Percentiles rank a stretch among this genome's conserved stretches.
These are phyloP conservation scores for Australoheros facetus DNA, from an alignment of 2,797 vertebrate genomes.

Conservation along the genomic window DNA sequence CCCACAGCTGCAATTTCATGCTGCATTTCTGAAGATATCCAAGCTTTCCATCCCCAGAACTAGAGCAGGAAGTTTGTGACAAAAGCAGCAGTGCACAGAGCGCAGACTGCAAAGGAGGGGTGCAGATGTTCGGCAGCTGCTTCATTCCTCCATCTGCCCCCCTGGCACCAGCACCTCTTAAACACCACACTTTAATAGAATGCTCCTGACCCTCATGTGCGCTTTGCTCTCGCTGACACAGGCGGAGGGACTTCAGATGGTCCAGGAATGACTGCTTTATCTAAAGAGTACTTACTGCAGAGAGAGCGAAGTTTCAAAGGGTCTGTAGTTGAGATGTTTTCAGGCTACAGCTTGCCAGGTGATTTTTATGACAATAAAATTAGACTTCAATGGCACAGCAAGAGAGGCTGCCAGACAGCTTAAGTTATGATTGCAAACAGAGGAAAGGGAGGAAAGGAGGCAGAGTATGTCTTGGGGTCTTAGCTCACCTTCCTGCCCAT, in stretches of 20 bases:
- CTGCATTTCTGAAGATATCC: conserved; percentile 38
- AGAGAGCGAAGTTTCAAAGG: conserved; percentile 50
- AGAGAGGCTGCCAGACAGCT: conserved; percentile 61
- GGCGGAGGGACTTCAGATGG: conserved; percentile 55
- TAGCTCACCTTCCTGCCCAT: conserved; percentile 63
- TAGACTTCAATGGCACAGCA: conserved; percentile 72
- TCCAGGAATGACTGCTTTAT: conserved; percentile 39
- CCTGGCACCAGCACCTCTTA: conserved; percentile 79
- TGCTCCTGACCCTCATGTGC: conserved; percentile 68
- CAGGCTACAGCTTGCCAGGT: conserved; percentile 63
- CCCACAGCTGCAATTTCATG: conserved; percentile 21
- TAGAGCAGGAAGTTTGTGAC: conserved; percentile 66
- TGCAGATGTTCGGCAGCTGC: conserved; percentile 82
- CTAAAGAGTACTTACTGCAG: conserved; percentile 26
- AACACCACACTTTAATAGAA: conserved; percentile 79
- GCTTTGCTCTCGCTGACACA: conserved; percentile 53
- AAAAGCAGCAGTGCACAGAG: conserved; percentile 63
- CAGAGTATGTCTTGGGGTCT: conserved; percentile 64
- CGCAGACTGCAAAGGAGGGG: conserved; percentile 57
- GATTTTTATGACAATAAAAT: conserved; percentile 76
- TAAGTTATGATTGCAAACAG: conserved; percentile 69
- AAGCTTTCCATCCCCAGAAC: conserved; percentile 33
- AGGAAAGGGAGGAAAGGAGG: conserved; percentile 49
- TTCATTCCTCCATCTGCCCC: conserved; percentile 67
- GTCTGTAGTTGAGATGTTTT: conserved; percentile 48